A percentile compares a stretch with the other conserved stretches of the same genome.
Conservation (phyloP, 2,113 vertebrate genomes). For the Terrapene triunguis region DNA sequence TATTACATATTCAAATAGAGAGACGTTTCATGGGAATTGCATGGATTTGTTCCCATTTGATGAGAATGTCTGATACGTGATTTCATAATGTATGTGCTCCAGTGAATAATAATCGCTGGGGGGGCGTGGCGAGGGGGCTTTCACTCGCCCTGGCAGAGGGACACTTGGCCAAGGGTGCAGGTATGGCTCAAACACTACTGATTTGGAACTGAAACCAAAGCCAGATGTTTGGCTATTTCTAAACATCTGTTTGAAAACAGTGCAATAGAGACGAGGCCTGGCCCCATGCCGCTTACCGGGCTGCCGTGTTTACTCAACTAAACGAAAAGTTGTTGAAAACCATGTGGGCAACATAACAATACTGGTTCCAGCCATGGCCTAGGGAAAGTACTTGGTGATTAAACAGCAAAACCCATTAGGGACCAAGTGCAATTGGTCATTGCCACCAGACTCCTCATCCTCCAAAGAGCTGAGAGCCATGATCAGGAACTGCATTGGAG, state of each 20-base stretch:
- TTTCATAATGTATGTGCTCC: not conserved
- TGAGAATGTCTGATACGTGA: not conserved
- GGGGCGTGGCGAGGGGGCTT: not conserved
- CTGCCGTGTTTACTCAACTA: not conserved
- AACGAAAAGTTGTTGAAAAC: not conserved
- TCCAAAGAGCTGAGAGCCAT: not conserved
- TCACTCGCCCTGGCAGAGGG: not conserved
- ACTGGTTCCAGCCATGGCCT: not conserved
- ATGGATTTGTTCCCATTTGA: not conserved
- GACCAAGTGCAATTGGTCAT: not conserved
- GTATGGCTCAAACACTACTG: not conserved
- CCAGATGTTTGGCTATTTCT: not conserved
- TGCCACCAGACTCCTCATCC: not conserved
- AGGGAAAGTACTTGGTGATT: not conserved
- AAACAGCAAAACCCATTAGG: not conserved
- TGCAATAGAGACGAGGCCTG: not conserved
- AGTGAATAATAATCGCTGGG: not conserved
- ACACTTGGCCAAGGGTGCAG: not conserved
- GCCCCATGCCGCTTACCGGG: not conserved
- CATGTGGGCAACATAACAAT: not conserved
- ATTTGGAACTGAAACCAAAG: not conserved
- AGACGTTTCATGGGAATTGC: not conserved
- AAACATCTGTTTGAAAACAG: not conserved
- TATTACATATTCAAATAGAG: not conserved
- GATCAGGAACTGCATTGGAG: not conserved